Base-by-base conservation (phyloP, 2,888 invertebrate genomes). In the Agriopis leucophaearia region DNA sequence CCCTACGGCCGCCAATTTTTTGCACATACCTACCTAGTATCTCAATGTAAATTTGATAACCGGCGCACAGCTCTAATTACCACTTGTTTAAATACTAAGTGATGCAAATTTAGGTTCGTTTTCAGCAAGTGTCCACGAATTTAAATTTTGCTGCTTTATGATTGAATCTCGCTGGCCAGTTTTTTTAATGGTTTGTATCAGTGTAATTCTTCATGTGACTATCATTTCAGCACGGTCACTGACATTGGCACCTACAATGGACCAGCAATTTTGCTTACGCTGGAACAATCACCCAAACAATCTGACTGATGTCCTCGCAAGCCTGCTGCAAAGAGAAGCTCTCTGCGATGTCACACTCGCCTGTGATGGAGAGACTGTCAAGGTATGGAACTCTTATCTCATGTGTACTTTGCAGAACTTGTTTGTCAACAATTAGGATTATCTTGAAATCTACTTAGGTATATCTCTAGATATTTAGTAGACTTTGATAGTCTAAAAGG, bases 231-330 rank as follows among this genome's bases (percentile, higher is more conserved):
- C 92, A 91, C 94, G 93, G 89, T 90, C 94, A 93, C 91, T 94
- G 94, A 94, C 94, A 92, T 86, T 92, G 91, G 90, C 93, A 89
- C 91, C 93, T 83, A 95, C 94, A 89, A 95, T 95, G 95, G 95
- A 96, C 95, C 97, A 96, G 94, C 97, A 98, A 95, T 98, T 97
- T 95, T 97, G 97, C 95, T 96, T 98, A 91, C 97, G 97, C 95
- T 98, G 98, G 98, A 97, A 98, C 96, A 98, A 98, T 95, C 98
- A 98, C 95, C 97, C 97, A 88, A 96, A 95, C 94, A 98, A 98
- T 94, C 95, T 98, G 93, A 97, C 97, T 88, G 97, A 97, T 94
- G 97, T 98, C 87, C 95, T 98, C 84, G 97, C 97, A 87, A 97
- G 97, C 88, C 95, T 98, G 87, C 95, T 98, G 85, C 96, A 97